Evolutionary conservation across 2,888 invertebrate species (phyloP), one percentile per base, ranked within the genome.

Genomic region (Chrysotoxum bicinctum): DNA sequence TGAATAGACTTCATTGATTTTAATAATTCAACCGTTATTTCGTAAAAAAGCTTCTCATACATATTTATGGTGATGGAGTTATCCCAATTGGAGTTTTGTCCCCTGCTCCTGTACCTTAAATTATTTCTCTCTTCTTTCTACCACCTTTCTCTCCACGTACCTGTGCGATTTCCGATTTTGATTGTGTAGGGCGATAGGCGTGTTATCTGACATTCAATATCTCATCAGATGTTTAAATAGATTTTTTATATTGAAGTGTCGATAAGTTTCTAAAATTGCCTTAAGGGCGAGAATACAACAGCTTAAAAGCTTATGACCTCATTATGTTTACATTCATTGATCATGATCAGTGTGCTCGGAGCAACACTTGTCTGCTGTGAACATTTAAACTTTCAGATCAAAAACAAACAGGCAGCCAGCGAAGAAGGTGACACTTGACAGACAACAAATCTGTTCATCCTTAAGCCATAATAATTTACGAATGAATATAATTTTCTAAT

Each of bases 361-460:
- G 14, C 19, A 58, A n/a, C 72, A 58, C 58, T 37, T 62, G 6
- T 48, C 14, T 68, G 6, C 10, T 16, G 8, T 23, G 6, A 21
- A 40, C 73, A 50, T 64, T 72, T 64, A 40, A 64, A 66, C 30
- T 64, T 50, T 50, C 76, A 45, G 23, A 35, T 10, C 23, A 70
- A 23, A 60, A 43, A 45, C 9, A 45, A 26, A 52, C 35, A 48
- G 19, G 1, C 45, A 62, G 32, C 30, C 45, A 62, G 32, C 30
- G n/a, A 23, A 35, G 23, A 52, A 50, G 58, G 58, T 48, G 43
- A 66, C 66, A 66, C 66, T 35, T 66, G 45, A 52, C 50, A 68
- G 68, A 70, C 64, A 60, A 48, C 32, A 70, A 66, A 75, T 70
- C 26, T 66, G 70, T 75, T 70, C 79, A 79, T 75, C 79, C 74